Evolutionary conservation across 2,888 invertebrate species (phyloP).

Genomic region (Junonia oenone): DNA sequence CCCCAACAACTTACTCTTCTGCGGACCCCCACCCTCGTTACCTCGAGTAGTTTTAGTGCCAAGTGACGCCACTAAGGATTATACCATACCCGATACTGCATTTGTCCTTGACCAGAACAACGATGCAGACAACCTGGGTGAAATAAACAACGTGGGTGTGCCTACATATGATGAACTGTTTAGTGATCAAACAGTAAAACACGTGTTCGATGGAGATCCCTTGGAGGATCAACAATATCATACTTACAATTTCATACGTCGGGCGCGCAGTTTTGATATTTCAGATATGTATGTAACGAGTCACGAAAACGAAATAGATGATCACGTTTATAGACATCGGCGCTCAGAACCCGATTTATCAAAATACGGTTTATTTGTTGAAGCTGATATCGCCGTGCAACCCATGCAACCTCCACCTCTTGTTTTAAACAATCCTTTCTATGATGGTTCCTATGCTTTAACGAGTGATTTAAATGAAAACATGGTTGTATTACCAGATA

Average conservation of each 20-base stretch:
- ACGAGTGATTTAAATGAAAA: slow-evolving; percentile 52
- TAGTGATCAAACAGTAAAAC: slow-evolving; percentile 46
- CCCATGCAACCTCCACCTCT: slow-evolving; percentile 56
- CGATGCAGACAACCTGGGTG: slow-evolving; percentile 55
- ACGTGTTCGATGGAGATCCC: slow-evolving; percentile 43
- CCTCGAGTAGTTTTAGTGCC: slow-evolving; percentile 75
- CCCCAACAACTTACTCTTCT: slow-evolving; percentile 72
- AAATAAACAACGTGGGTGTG: slow-evolving; percentile 75
- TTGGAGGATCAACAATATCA: slow-evolving; percentile 42
- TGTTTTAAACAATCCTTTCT: slow-evolving; percentile 74
- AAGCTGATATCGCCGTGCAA: slow-evolving; percentile 59
- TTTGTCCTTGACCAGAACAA: slow-evolving; percentile 49
- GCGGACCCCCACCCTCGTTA: slow-evolving; percentile 69
- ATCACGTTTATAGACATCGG: slow-evolving; percentile 45
- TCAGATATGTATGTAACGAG: slow-evolving; percentile 56
- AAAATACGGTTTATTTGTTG: slow-evolving; percentile 61
- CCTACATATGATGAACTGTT: slow-evolving; percentile 53
- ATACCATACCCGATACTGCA: slow-evolving; percentile 35
- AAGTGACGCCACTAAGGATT: slow-evolving; percentile 47
- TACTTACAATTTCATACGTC: slow-evolving; percentile 50
- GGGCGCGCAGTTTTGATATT: slow-evolving; percentile 70
- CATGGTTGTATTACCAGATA: slow-evolving; percentile 67
- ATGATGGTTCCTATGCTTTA: slow-evolving; percentile 64
- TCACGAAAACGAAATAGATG: slow-evolving; percentile 46
- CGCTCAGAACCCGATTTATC: slow-evolving; percentile 71